These are phyloP conservation scores for Indicator indicator DNA, from an alignment of 2,113 vertebrate genomes.

Conservation along the genomic window DNA sequence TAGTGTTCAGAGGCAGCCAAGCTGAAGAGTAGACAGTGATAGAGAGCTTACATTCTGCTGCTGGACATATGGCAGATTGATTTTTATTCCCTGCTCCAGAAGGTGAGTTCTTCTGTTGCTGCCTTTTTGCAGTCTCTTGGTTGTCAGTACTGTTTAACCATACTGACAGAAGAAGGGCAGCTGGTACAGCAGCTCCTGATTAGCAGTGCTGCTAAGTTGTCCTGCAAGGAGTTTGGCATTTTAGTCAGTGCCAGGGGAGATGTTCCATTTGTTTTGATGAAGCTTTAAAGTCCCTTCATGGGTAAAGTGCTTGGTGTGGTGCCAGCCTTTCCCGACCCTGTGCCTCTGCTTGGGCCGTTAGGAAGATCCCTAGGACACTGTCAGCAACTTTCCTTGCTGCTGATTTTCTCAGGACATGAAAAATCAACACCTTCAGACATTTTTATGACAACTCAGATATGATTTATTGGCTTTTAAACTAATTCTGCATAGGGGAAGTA, in stretches of 20 bases:
- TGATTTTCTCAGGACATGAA: background rate
- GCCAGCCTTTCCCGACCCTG: background rate
- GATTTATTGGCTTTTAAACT: background rate
- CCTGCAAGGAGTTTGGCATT: background rate
- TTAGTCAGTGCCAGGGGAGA: background rate
- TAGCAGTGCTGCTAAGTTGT: background rate
- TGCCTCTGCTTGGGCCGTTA: background rate
- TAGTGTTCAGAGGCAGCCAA: background rate
- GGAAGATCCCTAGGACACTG: background rate
- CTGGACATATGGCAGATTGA: background rate
- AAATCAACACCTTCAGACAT: background rate
- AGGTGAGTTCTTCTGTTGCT: background rate
- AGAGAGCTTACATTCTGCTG: background rate
- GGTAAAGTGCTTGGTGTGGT: background rate
- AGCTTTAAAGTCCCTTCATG: background rate
- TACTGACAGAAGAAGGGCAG: background rate
- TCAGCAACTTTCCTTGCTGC: background rate
- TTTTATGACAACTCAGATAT: background rate
- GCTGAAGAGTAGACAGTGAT: background rate
- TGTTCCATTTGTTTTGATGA: background rate
- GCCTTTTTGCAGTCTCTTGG: background rate
- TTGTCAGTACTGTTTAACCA: constrained; percentile 6
- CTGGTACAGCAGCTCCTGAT: background rate
- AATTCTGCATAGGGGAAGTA: background rate
- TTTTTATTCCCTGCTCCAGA: background rate